Percentiles rank a stretch among this genome's conserved stretches.
phyloP scores from a whole-genome alignment of 2,113 vertebrate genomes.

The Saiga tatarica region DNA sequence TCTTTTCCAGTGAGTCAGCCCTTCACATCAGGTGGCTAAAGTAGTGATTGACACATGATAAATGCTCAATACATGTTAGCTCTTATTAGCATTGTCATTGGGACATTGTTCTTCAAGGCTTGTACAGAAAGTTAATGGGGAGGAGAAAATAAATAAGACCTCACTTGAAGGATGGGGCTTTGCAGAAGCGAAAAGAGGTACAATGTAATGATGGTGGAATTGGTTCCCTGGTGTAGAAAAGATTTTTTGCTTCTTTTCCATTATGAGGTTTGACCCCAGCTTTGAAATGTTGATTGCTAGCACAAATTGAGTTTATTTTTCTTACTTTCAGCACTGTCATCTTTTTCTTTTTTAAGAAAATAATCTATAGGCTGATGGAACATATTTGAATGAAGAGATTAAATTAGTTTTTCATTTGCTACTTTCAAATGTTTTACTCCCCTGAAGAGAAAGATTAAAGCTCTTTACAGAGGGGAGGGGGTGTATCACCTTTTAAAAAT shows the following conservation, averaged over 20 bases:
- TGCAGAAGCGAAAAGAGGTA: neutral
- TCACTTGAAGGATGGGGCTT: neutral
- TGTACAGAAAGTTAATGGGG: neutral
- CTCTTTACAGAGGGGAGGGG: neutral
- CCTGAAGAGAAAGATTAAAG: conserved; percentile 20
- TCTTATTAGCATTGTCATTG: no score
- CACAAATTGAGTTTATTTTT: neutral
- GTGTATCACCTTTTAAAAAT: neutral
- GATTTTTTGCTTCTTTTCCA: neutral
- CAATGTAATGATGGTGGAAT: neutral
- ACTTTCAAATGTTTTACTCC: conserved; percentile 33
- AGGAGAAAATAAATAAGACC: neutral
- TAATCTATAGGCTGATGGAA: conserved; percentile 6
- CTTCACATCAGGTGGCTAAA: neutral
- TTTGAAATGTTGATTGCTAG: neutral
- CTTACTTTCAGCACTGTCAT: neutral
- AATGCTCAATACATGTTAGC: neutral
- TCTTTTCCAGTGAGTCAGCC: neutral
- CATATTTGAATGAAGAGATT: neutral
- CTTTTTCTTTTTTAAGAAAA: neutral
- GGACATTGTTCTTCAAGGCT: neutral
- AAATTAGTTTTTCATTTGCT: conserved; percentile 31
- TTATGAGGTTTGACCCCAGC: neutral
- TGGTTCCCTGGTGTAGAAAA: neutral
- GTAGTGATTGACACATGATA: neutral